These are phyloP conservation scores for Perithous albicinctus DNA, from an alignment of 2,888 invertebrate species.

Conservation along the genomic window DNA sequence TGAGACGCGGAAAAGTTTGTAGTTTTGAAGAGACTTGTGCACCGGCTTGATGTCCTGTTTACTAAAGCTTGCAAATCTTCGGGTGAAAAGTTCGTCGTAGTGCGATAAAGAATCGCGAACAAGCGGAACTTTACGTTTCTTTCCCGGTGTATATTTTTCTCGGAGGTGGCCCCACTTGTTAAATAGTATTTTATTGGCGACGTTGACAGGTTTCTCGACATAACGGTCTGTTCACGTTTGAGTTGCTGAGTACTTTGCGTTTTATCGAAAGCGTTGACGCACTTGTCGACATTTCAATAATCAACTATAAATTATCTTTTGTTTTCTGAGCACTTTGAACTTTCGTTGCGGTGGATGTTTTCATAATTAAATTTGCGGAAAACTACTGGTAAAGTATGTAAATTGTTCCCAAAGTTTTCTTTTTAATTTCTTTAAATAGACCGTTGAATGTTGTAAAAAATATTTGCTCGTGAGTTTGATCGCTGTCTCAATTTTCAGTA, in stretches of 20 bases:
- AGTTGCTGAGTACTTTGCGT: background rate
- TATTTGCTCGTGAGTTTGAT: too few relatives aligned
- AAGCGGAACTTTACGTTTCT: background rate
- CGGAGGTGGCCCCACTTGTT: background rate
- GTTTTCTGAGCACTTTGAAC: too few relatives aligned
- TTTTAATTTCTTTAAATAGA: too few relatives aligned
- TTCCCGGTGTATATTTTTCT: background rate
- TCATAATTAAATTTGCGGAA: too few relatives aligned
- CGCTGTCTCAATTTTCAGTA: too few relatives aligned
- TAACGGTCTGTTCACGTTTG: background rate
- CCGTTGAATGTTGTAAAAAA: too few relatives aligned
- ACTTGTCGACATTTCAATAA: background rate
- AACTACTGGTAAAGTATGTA: too few relatives aligned
- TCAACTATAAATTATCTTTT: background rate
- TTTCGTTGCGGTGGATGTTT: too few relatives aligned
- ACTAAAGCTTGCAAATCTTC: conserved; percentile 49
- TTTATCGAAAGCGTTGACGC: background rate
- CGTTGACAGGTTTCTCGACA: background rate
- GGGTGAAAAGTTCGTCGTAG: conserved; percentile 36
- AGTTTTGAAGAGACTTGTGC: conserved; percentile 10
- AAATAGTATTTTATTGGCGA: background rate
- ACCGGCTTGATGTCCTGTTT: conserved; percentile 40
- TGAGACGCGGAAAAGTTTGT: conserved; percentile 34
- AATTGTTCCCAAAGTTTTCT: too few relatives aligned
- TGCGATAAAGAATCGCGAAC: background rate